Percentiles rank a stretch among this genome's conserved stretches.
These are phyloP conservation scores for Myiagra hebetior DNA, from an alignment of 2,113 vertebrate species.

Conservation along the genomic window DNA sequence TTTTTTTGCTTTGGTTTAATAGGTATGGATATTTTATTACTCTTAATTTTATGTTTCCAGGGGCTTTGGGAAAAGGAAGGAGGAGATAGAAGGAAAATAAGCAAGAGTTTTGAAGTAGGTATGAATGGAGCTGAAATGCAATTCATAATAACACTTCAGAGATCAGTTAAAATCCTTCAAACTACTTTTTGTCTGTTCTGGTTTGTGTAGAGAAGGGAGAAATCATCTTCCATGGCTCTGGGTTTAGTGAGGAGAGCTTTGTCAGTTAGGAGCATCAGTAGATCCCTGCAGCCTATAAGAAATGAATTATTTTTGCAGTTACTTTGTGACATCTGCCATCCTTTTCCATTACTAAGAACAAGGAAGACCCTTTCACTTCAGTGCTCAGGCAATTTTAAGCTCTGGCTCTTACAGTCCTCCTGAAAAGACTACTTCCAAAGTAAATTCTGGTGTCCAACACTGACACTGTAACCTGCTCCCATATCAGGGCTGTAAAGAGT, in stretches of 20 bases:
- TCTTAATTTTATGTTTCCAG: conserved; percentile 16
- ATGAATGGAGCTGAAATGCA: neutral
- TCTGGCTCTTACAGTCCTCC: neutral
- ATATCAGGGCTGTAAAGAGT: neutral
- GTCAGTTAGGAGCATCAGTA: neutral
- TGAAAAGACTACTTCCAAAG: neutral
- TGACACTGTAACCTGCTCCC: neutral
- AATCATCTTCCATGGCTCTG: neutral
- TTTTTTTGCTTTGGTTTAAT: conserved; percentile 22
- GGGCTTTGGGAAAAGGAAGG: neutral
- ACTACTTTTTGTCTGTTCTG: neutral
- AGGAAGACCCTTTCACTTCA: neutral
- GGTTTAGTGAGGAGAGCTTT: neutral
- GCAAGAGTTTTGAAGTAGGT: neutral
- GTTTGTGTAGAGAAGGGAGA: neutral
- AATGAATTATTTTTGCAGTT: neutral
- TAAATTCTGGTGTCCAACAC: neutral
- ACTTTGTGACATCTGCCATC: neutral
- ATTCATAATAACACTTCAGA: neutral
- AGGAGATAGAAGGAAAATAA: conserved; percentile 1
- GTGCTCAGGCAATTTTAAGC: neutral
- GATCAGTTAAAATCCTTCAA: neutral
- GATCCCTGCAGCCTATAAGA: accelerated
- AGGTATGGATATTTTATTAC: conserved; percentile 49
- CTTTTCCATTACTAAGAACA: neutral